Evolutionary conservation across 2,113 vertebrate species (phyloP).

Genomic region (Sylvietta virens): DNA sequence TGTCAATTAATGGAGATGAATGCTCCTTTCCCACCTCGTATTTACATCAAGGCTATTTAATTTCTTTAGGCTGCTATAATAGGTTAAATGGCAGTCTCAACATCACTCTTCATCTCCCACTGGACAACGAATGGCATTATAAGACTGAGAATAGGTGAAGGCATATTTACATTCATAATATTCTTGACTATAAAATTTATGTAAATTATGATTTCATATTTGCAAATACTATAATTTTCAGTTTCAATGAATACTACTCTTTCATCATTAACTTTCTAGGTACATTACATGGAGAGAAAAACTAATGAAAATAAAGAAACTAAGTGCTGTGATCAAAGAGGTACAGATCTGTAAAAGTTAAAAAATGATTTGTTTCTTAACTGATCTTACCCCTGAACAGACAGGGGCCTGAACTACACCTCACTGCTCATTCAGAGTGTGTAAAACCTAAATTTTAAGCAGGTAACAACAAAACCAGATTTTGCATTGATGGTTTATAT

Average conservation of each 20-base stretch:
- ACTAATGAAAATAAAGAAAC: conserved; percentile 17
- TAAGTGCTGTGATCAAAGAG: not conserved
- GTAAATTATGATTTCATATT: conserved; percentile 70
- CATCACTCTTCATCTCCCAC: conserved; percentile 63
- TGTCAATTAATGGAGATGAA: conserved; percentile 70
- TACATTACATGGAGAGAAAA: conserved; percentile 17
- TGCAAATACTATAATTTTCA: conserved; percentile 66
- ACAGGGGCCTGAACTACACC: not conserved
- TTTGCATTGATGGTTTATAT: not conserved
- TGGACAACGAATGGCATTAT: conserved; percentile 66
- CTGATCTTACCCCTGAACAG: not conserved
- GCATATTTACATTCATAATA: conserved; percentile 66
- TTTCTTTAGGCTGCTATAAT: conserved; percentile 61
- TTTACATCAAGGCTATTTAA: conserved; percentile 63
- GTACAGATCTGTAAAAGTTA: not conserved
- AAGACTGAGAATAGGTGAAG: conserved; percentile 57
- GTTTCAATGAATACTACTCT: conserved; percentile 58
- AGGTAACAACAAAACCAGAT: not conserved
- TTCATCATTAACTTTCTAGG: conserved; percentile 49
- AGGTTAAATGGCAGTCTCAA: conserved; percentile 65
- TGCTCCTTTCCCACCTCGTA: conserved; percentile 60
- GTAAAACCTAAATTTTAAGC: not conserved
- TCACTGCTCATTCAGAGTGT: fast-evolving
- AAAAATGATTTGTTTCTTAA: not conserved
- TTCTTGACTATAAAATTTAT: conserved; percentile 65